phyloP scores from a whole-genome alignment of 2,113 vertebrate species.

The Balaeniceps rex region DNA sequence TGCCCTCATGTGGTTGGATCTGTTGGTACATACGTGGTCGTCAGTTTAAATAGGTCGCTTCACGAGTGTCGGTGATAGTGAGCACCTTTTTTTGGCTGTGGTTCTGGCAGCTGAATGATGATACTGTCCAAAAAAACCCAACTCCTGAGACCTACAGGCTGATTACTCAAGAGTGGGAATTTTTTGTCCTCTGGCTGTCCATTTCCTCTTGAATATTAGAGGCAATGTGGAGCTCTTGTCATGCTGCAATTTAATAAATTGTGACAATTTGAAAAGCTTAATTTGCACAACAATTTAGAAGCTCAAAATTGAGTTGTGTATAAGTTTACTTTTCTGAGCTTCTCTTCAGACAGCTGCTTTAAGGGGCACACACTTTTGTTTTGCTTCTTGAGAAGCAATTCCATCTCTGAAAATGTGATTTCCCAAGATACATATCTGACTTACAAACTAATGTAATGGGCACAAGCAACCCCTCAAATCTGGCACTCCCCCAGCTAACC shows the following conservation, averaged over 20 bases:
- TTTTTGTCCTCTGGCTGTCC: neutral
- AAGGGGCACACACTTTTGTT: neutral
- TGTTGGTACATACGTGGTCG: neutral
- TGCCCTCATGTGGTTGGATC: slow-evolving; percentile 25
- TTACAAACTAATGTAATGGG: neutral
- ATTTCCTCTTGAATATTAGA: neutral
- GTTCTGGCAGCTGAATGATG: neutral
- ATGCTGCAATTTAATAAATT: neutral
- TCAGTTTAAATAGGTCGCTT: neutral
- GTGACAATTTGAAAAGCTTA: neutral
- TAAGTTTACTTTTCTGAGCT: neutral
- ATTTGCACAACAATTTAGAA: neutral
- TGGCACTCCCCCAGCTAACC: neutral
- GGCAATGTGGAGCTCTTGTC: neutral
- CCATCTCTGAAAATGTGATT: neutral
- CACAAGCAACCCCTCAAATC: neutral
- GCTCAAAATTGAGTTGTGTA: neutral
- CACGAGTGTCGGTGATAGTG: neutral
- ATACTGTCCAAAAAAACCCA: neutral
- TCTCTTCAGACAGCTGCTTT: neutral
- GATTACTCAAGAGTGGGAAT: neutral
- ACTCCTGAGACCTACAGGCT: neutral
- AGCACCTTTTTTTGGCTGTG: neutral
- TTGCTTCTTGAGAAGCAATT: neutral
- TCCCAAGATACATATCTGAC: neutral